These are phyloP conservation scores for Alviniconcha strummeri DNA, from an alignment of 2,888 invertebrate genomes.

Conservation along the genomic window DNA sequence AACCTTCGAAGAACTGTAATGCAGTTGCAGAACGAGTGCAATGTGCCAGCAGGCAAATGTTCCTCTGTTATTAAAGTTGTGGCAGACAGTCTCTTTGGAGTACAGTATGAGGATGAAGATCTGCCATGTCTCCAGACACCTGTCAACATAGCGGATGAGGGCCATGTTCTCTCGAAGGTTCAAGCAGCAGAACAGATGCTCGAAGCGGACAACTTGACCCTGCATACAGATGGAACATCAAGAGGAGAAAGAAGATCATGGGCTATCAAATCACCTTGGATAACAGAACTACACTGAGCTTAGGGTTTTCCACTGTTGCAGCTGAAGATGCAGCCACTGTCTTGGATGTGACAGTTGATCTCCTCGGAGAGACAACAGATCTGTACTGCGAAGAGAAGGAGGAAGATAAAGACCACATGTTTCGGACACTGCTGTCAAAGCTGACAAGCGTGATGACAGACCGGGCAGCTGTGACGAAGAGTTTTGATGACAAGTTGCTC, in stretches of 20 bases:
- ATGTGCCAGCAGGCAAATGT: not conserved
- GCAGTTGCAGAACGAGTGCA: not conserved
- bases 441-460: conserved; percentile 18
- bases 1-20: not conserved
- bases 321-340: conserved; percentile 17
- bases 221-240: too few relatives aligned
- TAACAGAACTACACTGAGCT: conserved; percentile 14
- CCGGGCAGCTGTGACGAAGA: conserved; percentile 17
- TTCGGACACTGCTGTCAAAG: conserved; percentile 10
- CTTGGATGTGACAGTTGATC: conserved; percentile 2
- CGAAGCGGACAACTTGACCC: not conserved
- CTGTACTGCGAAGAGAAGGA: not conserved
- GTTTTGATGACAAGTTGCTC: conserved; percentile 8
- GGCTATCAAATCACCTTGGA: too few relatives aligned
- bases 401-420: not conserved
- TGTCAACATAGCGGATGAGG: conserved; percentile 5
- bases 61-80: not conserved
- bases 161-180: conserved; percentile 6
- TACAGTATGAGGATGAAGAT: too few relatives aligned
- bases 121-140: conserved; percentile 2
- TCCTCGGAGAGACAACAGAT: conserved; percentile 8
- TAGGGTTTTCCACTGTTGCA: conserved; percentile 20
- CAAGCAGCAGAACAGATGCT: not conserved
- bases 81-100: not conserved
- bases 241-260: too few relatives aligned